phyloP scores from a whole-genome alignment of 2,113 vertebrate genomes.

The Oncorhynchus tshawytscha region DNA sequence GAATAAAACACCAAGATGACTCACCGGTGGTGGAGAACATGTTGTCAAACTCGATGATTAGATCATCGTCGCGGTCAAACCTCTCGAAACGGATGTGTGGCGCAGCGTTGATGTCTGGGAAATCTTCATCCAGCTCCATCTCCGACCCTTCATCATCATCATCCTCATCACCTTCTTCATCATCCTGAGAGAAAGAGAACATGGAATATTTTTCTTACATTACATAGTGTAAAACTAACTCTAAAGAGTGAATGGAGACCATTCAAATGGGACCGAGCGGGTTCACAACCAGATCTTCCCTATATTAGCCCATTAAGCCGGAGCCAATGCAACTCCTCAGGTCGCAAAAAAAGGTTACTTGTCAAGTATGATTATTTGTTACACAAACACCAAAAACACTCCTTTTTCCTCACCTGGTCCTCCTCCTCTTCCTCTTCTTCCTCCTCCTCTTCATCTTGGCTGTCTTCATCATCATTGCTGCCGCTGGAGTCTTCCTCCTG shows the following conservation, averaged over 20 bases:
- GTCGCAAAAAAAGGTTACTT: not conserved
- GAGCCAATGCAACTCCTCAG: not conserved
- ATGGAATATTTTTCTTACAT: too few species aligned
- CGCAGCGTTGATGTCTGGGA: slow-evolving; percentile 89
- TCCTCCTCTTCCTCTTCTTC: slow-evolving; percentile 89
- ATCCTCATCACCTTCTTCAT: slow-evolving; percentile 93
- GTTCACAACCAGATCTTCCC: too few species aligned
- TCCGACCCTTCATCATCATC: slow-evolving; percentile 94
- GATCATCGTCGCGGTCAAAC: slow-evolving; percentile 93
- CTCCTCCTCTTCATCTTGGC: slow-evolving; percentile 92
- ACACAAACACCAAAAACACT: not conserved
- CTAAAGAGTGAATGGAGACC: too few species aligned
- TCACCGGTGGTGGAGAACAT: slow-evolving; percentile 94
- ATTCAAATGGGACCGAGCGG: too few species aligned
- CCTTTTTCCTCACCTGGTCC: slow-evolving; percentile 79
- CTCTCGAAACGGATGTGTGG: slow-evolving; percentile 92
- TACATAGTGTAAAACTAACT: too few species aligned
- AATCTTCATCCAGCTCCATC: slow-evolving; percentile 95
- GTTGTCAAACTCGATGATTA: slow-evolving; percentile 97
- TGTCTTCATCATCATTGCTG: slow-evolving; percentile 92
- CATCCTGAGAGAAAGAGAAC: slow-evolving; percentile 72
- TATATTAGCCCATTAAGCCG: not conserved
- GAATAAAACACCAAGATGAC: slow-evolving; percentile 11
- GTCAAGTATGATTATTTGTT: not conserved
- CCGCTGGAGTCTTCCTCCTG: slow-evolving; percentile 94